Evolutionary conservation across 2,797 vertebrate species (phyloP).

Genomic region (Gephyroberyx darwinii): DNA sequence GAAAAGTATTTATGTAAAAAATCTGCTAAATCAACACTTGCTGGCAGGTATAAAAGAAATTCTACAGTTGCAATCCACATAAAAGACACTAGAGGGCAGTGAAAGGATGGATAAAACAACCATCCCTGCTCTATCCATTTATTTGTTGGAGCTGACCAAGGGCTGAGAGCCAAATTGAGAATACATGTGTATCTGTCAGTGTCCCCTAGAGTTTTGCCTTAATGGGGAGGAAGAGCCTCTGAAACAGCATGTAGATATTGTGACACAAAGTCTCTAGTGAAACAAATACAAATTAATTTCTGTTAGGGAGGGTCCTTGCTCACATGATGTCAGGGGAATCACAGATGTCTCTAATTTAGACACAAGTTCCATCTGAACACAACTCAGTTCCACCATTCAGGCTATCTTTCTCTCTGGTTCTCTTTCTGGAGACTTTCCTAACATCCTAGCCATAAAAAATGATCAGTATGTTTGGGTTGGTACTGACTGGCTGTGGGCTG

Average conservation of each 20-base stretch:
- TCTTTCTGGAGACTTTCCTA: not conserved
- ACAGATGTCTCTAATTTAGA: too few species aligned
- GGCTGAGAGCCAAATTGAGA: slow-evolving; percentile 10
- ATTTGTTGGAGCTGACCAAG: not conserved
- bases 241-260: not conserved
- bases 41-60: not conserved
- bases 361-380: not conserved
- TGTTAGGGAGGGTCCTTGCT: too few species aligned
- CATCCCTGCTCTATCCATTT: not conserved
- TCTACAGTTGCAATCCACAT: slow-evolving; percentile 29
- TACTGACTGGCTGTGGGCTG: not conserved
- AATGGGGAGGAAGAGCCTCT: not conserved
- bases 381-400: not conserved
- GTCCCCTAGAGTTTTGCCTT: slow-evolving; percentile 1
- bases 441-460: not conserved
- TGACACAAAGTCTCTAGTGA: not conserved
- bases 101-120: slow-evolving; percentile 37
- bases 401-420: not conserved
- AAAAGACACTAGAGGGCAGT: slow-evolving; percentile 66
- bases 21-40: too few species aligned
- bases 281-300: not conserved
- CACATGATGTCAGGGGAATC: too few species aligned
- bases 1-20: too few species aligned
- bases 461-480: not conserved
- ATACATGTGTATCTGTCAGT: not conserved